Conservation (phyloP, 2,888 invertebrate genomes). For the Dendrolimus pini region DNA sequence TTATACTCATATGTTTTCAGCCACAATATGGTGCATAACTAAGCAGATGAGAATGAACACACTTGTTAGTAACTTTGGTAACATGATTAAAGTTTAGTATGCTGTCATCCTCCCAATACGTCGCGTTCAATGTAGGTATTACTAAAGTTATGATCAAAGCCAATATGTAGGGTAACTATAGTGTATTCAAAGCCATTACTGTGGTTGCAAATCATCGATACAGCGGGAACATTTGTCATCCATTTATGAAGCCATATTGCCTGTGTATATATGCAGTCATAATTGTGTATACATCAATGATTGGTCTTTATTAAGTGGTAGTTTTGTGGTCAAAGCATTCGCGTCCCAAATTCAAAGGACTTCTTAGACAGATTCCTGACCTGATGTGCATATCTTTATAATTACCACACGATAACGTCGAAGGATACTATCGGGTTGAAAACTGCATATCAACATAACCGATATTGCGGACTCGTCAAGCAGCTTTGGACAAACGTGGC, state of each 20-base stretch:
- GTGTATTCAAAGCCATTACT: slow-evolving; percentile 33
- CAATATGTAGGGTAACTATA: slow-evolving; percentile 17
- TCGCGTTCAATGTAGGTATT: slow-evolving; percentile 4
- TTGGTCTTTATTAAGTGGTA: no score
- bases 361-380: no score
- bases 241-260: slow-evolving; percentile 29
- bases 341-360: no score
- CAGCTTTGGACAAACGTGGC: no score
- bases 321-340: no score
- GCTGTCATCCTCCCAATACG: background rate
- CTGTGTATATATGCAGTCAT: slow-evolving; percentile 2
- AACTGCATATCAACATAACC: no score
- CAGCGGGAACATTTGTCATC: slow-evolving; percentile 41
- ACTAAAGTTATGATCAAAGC: slow-evolving; percentile 22
- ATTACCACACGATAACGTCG: no score
- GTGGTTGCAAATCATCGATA: slow-evolving; percentile 44
- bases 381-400: no score
- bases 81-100: slow-evolving; percentile 3
- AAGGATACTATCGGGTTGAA: no score
- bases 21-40: background rate
- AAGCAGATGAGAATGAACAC: background rate
- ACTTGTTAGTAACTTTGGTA: background rate
- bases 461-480: no score
- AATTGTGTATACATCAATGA: background rate
- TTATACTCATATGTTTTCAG: background rate